phyloP scores from a whole-genome alignment of 2,797 vertebrate genomes.

The Synaphobranchus kaupii region DNA sequence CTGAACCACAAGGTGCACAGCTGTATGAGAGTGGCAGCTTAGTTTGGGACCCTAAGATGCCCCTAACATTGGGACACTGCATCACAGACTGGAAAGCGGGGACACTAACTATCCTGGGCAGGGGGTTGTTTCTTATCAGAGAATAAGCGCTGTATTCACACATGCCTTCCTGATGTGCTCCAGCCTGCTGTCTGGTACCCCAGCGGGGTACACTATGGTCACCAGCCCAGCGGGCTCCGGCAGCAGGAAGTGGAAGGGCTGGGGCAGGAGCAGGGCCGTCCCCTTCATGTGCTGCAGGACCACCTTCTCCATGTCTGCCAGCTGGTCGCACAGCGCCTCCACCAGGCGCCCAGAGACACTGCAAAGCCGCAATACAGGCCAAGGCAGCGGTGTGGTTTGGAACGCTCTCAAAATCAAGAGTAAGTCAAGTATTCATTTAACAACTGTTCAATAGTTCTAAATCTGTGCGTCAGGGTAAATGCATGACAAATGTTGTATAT shows the following conservation, averaged over 20 bases:
- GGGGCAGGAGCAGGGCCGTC: conserved; percentile 80
- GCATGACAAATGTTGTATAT: no score
- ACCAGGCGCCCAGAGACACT: conserved; percentile 81
- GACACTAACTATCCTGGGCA: no score
- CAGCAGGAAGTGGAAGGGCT: conserved; percentile 88
- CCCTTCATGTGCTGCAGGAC: conserved; percentile 82
- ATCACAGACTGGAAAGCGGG: background rate
- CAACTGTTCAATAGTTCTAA: background rate
- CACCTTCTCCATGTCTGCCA: conserved; percentile 87
- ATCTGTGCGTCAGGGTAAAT: background rate
- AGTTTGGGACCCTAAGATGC: background rate
- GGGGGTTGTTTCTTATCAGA: background rate
- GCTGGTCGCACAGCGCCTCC: conserved; percentile 78
- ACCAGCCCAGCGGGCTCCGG: conserved; percentile 77
- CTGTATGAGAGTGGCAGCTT: background rate
- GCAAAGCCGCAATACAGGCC: conserved; percentile 35
- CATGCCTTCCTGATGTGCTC: conserved; percentile 80
- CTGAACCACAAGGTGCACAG: background rate
- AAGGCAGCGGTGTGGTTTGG: no score
- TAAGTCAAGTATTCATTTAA: background rate
- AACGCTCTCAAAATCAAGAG: background rate
- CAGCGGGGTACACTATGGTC: conserved; percentile 85
- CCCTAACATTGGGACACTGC: background rate
- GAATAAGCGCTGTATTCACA: background rate
- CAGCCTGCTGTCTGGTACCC: conserved; percentile 82